Conservation (phyloP, 2,113 vertebrate species). For the Poeciliopsis turrubarensis region DNA sequence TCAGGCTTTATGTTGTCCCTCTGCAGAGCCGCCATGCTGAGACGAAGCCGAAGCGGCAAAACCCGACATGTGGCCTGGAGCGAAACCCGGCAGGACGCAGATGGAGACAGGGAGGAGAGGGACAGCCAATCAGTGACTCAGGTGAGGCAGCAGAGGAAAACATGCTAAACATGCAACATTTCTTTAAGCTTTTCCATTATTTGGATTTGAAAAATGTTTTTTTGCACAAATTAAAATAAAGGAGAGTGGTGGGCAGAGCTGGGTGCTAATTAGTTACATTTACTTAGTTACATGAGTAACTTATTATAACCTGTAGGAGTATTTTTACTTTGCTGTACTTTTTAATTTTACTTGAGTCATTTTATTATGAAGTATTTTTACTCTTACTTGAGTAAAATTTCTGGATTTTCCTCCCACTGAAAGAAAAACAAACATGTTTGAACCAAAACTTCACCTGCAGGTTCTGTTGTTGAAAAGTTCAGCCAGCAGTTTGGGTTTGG, state of each 20-base stretch:
- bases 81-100: conserved; percentile 75
- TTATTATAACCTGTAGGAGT: too few species aligned
- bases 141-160: conserved; percentile 73
- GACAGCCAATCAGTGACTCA: conserved; percentile 79
- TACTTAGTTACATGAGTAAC: too few species aligned
- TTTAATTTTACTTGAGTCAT: too few species aligned
- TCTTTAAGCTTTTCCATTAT: too few species aligned
- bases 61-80: conserved; percentile 84
- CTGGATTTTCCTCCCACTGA: too few species aligned
- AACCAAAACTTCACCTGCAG: too few species aligned
- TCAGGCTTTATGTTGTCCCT: conserved; percentile 28
- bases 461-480: conserved; percentile 1
- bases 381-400: too few species aligned
- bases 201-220: not conserved
- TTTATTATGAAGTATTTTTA: too few species aligned
- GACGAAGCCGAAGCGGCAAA: conserved; percentile 82
- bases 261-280: too few species aligned
- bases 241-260: too few species aligned
- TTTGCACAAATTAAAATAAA: not conserved
- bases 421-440: too few species aligned
- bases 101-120: conserved; percentile 74
- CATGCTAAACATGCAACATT: not conserved
- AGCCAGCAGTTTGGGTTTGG: conserved; percentile 1
- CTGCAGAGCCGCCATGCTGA: conserved; percentile 81
- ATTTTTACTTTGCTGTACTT: too few species aligned